Evolutionary conservation across 2,113 vertebrate genomes (phyloP).

Genomic region (Rhinopomastus cyanomelas): DNA sequence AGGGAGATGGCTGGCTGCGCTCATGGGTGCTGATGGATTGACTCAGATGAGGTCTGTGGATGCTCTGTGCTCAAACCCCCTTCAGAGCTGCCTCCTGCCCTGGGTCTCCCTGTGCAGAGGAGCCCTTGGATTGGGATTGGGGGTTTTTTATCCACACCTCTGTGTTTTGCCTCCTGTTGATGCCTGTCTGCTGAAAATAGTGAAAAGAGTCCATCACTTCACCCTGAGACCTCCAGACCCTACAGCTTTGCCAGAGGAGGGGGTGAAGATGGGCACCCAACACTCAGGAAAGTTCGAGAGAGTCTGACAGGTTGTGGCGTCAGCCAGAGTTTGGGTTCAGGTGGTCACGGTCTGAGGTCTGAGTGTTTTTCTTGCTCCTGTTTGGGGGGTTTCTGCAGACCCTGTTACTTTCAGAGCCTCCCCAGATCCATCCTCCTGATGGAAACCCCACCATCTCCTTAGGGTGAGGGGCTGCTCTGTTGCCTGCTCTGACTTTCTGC

Average conservation of each 20-base stretch:
- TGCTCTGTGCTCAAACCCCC: too few species aligned
- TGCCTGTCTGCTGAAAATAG: neutral
- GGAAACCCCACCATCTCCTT: accelerated
- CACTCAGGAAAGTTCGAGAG: neutral
- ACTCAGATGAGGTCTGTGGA: too few species aligned
- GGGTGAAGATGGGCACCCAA: neutral
- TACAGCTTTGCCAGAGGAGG: neutral
- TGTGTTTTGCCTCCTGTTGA: too few species aligned
- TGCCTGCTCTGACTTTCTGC: neutral
- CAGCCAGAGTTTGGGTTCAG: neutral
- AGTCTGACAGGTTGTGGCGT: neutral
- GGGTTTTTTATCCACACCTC: neutral
- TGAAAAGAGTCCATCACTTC: neutral
- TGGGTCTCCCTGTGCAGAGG: too few species aligned
- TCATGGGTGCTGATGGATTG: too few species aligned
- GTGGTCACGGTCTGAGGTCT: neutral
- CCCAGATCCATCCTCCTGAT: neutral
- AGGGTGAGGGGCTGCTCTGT: neutral
- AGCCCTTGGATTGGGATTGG: too few species aligned
- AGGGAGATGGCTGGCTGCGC: too few species aligned
- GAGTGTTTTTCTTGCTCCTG: neutral
- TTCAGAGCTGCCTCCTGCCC: too few species aligned
- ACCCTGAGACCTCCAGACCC: neutral
- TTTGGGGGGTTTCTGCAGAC: neutral
- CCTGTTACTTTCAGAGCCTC: neutral